A percentile compares a stretch with the other conserved stretches of the same genome.
Conservation (phyloP, 2,797 vertebrate genomes). For the Hyperoplus lanceolatus region DNA sequence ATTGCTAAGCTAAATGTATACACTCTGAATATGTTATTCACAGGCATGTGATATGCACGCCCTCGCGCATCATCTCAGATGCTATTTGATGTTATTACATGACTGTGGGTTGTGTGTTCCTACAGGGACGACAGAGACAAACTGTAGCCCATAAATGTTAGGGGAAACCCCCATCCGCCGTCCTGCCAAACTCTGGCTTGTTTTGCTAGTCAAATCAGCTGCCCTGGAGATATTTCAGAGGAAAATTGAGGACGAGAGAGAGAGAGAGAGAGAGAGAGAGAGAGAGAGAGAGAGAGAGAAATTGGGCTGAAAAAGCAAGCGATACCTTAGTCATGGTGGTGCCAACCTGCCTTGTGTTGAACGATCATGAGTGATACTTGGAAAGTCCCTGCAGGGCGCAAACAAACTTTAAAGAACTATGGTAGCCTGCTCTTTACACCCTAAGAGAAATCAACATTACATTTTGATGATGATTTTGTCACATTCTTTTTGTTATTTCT, state of each 20-base stretch:
- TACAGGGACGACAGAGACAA: constrained; percentile 31
- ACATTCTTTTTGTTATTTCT: constrained; percentile 41
- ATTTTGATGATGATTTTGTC: constrained; percentile 57
- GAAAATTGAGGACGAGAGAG: constrained; percentile 29
- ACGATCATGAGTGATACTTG: constrained; percentile 50
- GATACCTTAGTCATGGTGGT: constrained; percentile 47
- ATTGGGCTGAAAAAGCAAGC: constrained; percentile 42
- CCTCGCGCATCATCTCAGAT: constrained; percentile 42
- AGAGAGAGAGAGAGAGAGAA: neutral
- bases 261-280: neutral
- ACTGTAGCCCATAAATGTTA: constrained; percentile 31
- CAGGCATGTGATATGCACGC: constrained; percentile 47
- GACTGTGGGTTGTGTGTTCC: constrained; percentile 42
- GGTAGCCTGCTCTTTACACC: constrained; percentile 28
- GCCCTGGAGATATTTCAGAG: constrained; percentile 48
- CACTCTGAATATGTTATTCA: constrained; percentile 33
- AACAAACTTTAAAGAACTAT: constrained; percentile 19
- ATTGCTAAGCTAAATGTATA: constrained; percentile 30
- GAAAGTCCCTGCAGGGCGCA: constrained; percentile 61
- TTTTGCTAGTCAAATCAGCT: constrained; percentile 67
- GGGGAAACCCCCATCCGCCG: constrained; percentile 53
- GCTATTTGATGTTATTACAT: constrained; percentile 47
- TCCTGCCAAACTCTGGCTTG: constrained; percentile 56
- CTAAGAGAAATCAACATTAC: constrained; percentile 41
- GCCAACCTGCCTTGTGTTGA: constrained; percentile 62